Conservation (phyloP, 2,797 vertebrate genomes). For the Octomys mimax region DNA sequence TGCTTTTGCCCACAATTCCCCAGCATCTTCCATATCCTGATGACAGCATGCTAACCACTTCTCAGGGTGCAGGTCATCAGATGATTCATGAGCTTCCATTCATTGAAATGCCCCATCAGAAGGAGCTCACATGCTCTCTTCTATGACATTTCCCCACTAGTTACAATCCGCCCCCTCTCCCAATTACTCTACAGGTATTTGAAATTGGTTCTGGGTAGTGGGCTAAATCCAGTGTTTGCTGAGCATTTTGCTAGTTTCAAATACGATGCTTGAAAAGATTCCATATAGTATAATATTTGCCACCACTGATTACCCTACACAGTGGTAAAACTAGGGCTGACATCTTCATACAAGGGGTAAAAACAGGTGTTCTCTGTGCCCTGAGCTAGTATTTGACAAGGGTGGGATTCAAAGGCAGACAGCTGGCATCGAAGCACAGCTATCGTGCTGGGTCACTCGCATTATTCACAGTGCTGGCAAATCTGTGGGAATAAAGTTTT, state of each 20-base stretch:
- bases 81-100: neutral
- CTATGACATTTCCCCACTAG: neutral
- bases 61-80: neutral
- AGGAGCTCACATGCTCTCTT: neutral
- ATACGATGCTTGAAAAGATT: neutral
- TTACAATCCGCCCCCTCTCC: neutral
- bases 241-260: neutral
- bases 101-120: neutral
- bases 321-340: neutral
- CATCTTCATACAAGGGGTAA: neutral
- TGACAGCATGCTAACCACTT: conserved; percentile 10
- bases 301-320: neutral
- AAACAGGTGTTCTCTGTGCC: neutral
- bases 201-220: neutral
- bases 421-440: neutral
- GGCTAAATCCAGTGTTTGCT: neutral
- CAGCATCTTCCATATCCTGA: neutral
- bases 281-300: neutral
- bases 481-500: neutral
- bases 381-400: neutral
- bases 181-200: neutral
- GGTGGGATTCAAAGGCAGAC: neutral
- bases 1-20: neutral
- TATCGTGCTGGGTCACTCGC: fast-evolving
- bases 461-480: fast-evolving